Percentiles rank a stretch among this genome's conserved stretches.
Evolutionary conservation across 2,797 vertebrate species (phyloP).

Genomic region (Xenops minutus): DNA sequence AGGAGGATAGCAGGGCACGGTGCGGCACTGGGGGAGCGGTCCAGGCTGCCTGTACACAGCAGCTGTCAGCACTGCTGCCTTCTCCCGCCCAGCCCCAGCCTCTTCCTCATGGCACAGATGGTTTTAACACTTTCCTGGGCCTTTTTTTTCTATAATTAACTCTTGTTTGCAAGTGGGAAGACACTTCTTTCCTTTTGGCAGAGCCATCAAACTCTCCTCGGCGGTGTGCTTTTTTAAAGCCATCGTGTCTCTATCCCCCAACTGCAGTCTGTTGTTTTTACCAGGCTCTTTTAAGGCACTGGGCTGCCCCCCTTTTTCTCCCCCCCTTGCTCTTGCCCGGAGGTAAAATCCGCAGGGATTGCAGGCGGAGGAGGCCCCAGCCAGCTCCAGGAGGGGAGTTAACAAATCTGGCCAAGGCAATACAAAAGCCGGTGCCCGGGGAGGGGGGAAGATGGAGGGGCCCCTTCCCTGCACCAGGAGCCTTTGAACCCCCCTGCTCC

Average conservation of each 20-base stretch:
- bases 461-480: slow-evolving; percentile 44
- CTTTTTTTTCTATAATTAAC: slow-evolving; percentile 57
- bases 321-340: slow-evolving; percentile 32
- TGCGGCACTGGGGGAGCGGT: neutral
- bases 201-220: slow-evolving; percentile 32
- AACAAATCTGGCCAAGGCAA: slow-evolving; percentile 53
- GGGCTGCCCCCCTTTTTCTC: neutral
- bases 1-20: neutral
- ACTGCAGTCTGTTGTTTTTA: slow-evolving; percentile 58
- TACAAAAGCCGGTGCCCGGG: slow-evolving; percentile 66
- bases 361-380: slow-evolving; percentile 51
- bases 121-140: slow-evolving; percentile 64
- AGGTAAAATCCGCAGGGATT: slow-evolving; percentile 67
- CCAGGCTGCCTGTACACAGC: slow-evolving; percentile 57
- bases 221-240: slow-evolving; percentile 51
- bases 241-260: slow-evolving; percentile 14
- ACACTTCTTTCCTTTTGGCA: slow-evolving; percentile 53
- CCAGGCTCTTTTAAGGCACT: slow-evolving; percentile 44
- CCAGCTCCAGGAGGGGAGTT: slow-evolving; percentile 55
- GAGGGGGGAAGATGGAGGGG: slow-evolving; percentile 47
- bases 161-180: slow-evolving; percentile 57
- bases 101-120: slow-evolving; percentile 40
- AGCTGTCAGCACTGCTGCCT: slow-evolving; percentile 43
- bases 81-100: slow-evolving; percentile 24
- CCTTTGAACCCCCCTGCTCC: slow-evolving; percentile 48